Base-by-base conservation (phyloP, 2,113 vertebrate genomes). In the Thryonomys swinderianus region DNA sequence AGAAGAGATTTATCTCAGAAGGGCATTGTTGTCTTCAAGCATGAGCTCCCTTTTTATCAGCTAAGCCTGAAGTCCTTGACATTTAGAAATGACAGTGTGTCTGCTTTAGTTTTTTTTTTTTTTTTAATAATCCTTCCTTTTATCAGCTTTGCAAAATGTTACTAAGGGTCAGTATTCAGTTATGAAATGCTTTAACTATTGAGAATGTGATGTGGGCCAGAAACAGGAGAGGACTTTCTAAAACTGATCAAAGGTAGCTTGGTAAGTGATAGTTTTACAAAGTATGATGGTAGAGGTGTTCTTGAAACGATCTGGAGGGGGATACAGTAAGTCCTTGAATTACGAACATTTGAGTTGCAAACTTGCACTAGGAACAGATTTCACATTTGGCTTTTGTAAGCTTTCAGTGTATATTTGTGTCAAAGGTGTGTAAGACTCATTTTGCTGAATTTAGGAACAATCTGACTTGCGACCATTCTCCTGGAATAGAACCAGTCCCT, bases 31-130 rank as follows among this genome's bases (percentile, higher is more conserved):
- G 90, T 96, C 90, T 93, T 78, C 57, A 53, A 96, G 83, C 59
- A 71, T 48, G 69, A 88, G 67, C n/a, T 97, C 97, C 95, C 79
- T 96, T 97, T 96, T 97, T 94, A 93, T 96, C 89, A 96, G 95
- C 91, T 95, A 73, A 97, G 67, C 88, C 94, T 96, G 83, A 96
- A 97, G 93, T 94, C 86, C 42, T 83, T 97, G 96, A 93, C 96
- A 98, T 97, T 97, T 98, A 95, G 40, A 96, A 97, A 97, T 80
- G 88, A 97, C 90, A 97, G 25, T 92, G 71, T 97, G 94, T 97
- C 96, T 95, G 51, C 92, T n/a, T 95, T 85, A 94, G 45, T 55
- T 94, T 96, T 59, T 48, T 93, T 97, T n/a, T 93, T 32, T 57
- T 57, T 57, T 55, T 55, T 55, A 97, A 94, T 96, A 96, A 97